Evolutionary conservation across 2,113 vertebrate species (phyloP).

Genomic region (Pantherophis guttatus): DNA sequence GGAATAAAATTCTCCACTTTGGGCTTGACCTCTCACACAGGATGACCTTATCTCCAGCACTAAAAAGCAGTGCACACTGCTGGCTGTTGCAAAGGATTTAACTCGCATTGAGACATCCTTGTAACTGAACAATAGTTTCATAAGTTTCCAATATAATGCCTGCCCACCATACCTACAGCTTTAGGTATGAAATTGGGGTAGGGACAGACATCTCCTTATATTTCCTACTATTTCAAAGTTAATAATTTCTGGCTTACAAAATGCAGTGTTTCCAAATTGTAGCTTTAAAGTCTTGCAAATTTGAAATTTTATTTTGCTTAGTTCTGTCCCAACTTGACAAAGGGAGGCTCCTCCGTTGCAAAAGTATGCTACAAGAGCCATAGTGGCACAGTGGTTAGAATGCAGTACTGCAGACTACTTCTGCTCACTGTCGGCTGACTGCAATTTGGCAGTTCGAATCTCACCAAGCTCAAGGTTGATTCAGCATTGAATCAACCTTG

Average conservation of each 20-base stretch:
- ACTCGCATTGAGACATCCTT: conserved; percentile 86
- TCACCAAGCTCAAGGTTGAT: too few species aligned
- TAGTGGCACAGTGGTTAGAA: too few species aligned
- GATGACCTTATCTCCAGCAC: conserved; percentile 77
- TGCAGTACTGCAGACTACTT: too few species aligned
- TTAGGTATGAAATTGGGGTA: not conserved
- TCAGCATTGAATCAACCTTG: too few species aligned
- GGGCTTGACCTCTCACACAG: too few species aligned
- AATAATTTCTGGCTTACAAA: not conserved
- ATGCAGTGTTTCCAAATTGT: not conserved
- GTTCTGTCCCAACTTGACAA: not conserved
- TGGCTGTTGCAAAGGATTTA: conserved; percentile 83
- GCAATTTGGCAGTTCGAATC: too few species aligned
- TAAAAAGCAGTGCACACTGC: conserved; percentile 89
- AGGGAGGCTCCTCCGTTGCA: not conserved
- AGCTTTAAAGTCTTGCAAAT: not conserved
- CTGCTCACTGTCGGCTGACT: too few species aligned
- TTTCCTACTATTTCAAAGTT: not conserved
- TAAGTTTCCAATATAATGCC: conserved; percentile 72
- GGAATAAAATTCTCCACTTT: not conserved
- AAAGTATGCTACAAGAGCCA: too few species aligned
- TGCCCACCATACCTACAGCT: conserved; percentile 72
- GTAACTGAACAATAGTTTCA: conserved; percentile 90
- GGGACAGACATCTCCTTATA: not conserved
- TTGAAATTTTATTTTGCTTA: not conserved